Evolutionary conservation across 2,888 invertebrate genomes (phyloP), one percentile per base, ranked within the genome.

Genomic region (Melitaea athalia): DNA sequence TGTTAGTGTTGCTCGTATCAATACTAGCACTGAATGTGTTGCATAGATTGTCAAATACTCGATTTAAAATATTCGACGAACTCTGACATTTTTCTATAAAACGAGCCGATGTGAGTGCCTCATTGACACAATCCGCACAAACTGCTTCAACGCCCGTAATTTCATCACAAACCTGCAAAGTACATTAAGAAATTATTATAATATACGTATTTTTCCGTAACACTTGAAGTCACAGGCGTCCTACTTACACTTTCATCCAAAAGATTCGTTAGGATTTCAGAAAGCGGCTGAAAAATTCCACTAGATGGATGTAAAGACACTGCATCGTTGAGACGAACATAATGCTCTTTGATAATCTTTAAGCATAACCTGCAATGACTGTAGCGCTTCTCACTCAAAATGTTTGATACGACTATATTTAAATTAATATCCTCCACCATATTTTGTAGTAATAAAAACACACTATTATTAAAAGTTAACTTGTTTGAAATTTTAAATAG

Each of bases 281-380:
- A 77, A 0, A 89, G 70, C 0, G 79, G 75, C 57, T 78, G 72
- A 63, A 83, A 80, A 47, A 62, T 64, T 47, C 69, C 73, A 60
- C 69, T 73, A 10, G 74, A 66, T 17, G 75, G 64, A 71, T 84
- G 79, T 47, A 82, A 67, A 2, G 80, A 79, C 5, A 90, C 81
- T 49, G 77, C 76, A 74, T 91, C 89, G 11, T 83, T 75, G 64
- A 91, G 85, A 52, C 81, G 81, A n/a, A 88, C 85, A 57, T 84
- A 90, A 17, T 79, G 75, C 42, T 83, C 80, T 60, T 79, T 72
- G 50, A 89, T 83, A 64, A 71, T 73, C 65, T 81, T 81, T 59
- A 91, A 74, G 75, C 92, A 92, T 87, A 92, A 87, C 86, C 91
- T 89, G 75, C 92, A 92, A 81, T 91, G 83, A 64, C 84, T 89